Base-by-base conservation (phyloP, 1,140 invertebrate species). In the Orchestia grillus region DNA sequence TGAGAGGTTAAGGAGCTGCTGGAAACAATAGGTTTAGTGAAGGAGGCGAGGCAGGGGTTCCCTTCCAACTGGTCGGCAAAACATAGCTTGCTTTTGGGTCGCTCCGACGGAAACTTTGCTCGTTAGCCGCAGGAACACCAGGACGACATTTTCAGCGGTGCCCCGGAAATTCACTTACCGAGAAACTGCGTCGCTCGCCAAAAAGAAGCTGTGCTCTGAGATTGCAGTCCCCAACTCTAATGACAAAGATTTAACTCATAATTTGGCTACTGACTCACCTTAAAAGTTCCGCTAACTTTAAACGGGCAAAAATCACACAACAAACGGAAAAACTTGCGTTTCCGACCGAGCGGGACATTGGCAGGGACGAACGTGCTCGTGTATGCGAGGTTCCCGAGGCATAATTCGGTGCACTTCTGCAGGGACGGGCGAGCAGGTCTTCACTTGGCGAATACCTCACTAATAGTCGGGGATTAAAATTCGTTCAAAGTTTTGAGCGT, bases 181-280 rank as follows among this genome's bases (percentile, higher is more conserved):
- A 94, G 92, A 94, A 94, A 94, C 92, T 94, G 92, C 92, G 43
- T 40, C 41, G 43, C 41, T 44, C 44, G 92, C 44, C 43, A 47
- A 94, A 94, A 94, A 94, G 44, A 45, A 94, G 92, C 43, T 47
- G 44, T 19, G 44, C 44, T 11, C 92, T 44, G 44, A 94, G 92
- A 47, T 47, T 94, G 92, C 92, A 94, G 92, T 94, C 92, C 36
- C 92, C 40, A 94, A 94, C 92, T 94, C 92, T 94, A 94, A 94
- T 94, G 92, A 94, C 92, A 94, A 94, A 47, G 92, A 94, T 94
- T 94, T 94, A 94, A 94, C 92, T 94, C 92, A 94, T 94, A 94
- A 94, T 94, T 94, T 94, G 92, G 92, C 92, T 47, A 94, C 43
- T 94, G 92, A 44, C 92, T 94, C n/a, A 90, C 88, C 88, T 44